Evolutionary conservation across 2,113 vertebrate genomes (phyloP), one percentile per base, ranked within the genome.

Genomic region (Hemiscyllium ocellatum): DNA sequence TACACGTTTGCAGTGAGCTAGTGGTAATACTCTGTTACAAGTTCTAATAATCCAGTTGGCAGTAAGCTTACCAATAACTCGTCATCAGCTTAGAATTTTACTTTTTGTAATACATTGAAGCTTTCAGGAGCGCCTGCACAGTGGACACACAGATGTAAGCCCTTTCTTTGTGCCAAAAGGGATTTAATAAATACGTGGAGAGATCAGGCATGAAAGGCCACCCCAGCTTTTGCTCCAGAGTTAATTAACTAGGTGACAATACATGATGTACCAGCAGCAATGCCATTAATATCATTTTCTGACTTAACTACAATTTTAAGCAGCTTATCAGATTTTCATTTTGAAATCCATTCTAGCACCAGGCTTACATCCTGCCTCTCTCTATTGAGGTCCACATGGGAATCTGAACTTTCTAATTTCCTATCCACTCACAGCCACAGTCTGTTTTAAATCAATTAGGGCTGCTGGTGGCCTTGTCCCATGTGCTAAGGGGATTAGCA

Each of bases 381-480:
- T 97, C 97, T 97, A 98, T 98, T 97, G 97, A 97, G 97, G 96
- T 97, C 97, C 97, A 97, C 97, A 96, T 96, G 97, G 98, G 98
- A 98, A 98, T 98, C 97, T 97, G 97, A 98, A 98, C 97, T 97
- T 97, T 97, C 98, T 98, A 97, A 98, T 98, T 98, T 98, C 97
- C 97, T 97, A 97, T 97, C 97, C 97, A 96, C 97, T 98, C 98
- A 98, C 86, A 95, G 95, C 96, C 96, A 96, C 95, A 96, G 96
- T 96, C 97, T 97, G 98, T 98, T 98, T 98, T 98, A 97, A 99
- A 98, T 99, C 98, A 98, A 98, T 99, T 99, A 98, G 98, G 97
- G 97, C 96, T 97, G 97, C 98, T 98, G 97, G 98, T 97, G 97
- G 97, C 97, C 97, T 97, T 97, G 97, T 98, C 98, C 97, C 97